Evolutionary conservation across 1,140 invertebrate species (phyloP), one percentile per base, ranked within the genome.

Genomic region (Ooceraea biroi): DNA sequence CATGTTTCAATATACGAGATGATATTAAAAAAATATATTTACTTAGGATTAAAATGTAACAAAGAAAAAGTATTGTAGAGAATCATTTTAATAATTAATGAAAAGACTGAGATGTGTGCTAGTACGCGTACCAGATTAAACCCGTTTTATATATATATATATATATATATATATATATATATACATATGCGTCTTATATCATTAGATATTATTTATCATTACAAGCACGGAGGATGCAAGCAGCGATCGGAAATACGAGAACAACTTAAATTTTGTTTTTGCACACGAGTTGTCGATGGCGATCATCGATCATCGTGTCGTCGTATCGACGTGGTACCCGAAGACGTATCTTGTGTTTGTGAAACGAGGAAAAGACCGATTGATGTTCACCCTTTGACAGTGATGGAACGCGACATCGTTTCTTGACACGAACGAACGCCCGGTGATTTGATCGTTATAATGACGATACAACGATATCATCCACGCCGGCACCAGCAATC

Each of bases 321-420:
- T 80, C 65, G 76, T 68, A 71, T 68, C 76, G 76, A 80, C 57
- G 65, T 71, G 76, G 36, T 80, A 71, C 25, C 50, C 76, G 65
- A 80, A 71, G 76, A 80, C 76, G 76, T 80, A 80, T 80, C 76
- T 80, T 71, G 76, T 80, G 76, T 80, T 80, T 80, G 76, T 80
- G 76, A 80, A 71, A 80, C 76, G 76, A 71, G 36, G 76, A 80
- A 80, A 80, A 80, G 76, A 80, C 76, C 65, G 76, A 80, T 80
- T 80, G 76, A 80, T 80, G 76, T 80, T 80, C 76, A 68, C 36
- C 76, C 19, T 57, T 80, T 65, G 76, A 80, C 76, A 80, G 76
- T 80, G 76, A 80, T 80, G 65, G 76, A 80, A 80, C 76, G 76
- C 76, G 76, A 80, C 65, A 80, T 80, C 76, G 76, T 80, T 80